phyloP scores from a whole-genome alignment of 1,140 invertebrate species.

The Drosophila gunungcola region DNA sequence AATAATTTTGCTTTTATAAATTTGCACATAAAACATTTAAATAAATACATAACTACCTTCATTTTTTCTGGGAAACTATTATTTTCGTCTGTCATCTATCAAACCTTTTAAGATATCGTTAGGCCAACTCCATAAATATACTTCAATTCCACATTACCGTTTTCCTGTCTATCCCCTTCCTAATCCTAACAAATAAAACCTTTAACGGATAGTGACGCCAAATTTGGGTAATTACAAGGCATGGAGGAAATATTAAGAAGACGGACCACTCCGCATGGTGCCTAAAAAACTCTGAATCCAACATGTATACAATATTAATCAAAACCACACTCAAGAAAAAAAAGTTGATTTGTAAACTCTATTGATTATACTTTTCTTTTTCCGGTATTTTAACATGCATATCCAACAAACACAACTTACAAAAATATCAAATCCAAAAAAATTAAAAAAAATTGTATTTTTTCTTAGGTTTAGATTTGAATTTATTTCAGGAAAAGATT shows the following conservation, averaged over 20 bases:
- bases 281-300: constrained; percentile 25
- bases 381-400: no score
- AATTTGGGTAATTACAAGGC: constrained; percentile 76
- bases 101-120: constrained; percentile 29
- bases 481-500: no score
- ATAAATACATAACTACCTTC: not conserved
- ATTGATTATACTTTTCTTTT: no score
- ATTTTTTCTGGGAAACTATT: not conserved
- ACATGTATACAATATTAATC: constrained; percentile 80
- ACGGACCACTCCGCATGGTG: constrained; percentile 59
- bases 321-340: constrained; percentile 64
- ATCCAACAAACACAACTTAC: no score
- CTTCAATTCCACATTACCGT: constrained; percentile 63
- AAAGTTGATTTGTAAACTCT: not conserved
- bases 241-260: constrained; percentile 42
- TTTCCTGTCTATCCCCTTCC: constrained; percentile 35
- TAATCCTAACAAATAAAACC: constrained; percentile 31
- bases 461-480: no score
- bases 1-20: no score
- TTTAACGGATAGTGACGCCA: constrained; percentile 79
- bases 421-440: no score
- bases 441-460: no score
- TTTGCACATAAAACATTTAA: no score
- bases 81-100: not conserved
- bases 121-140: constrained; percentile 59